Evolutionary conservation across 2,888 invertebrate species (phyloP).

Genomic region (Leucania comma): DNA sequence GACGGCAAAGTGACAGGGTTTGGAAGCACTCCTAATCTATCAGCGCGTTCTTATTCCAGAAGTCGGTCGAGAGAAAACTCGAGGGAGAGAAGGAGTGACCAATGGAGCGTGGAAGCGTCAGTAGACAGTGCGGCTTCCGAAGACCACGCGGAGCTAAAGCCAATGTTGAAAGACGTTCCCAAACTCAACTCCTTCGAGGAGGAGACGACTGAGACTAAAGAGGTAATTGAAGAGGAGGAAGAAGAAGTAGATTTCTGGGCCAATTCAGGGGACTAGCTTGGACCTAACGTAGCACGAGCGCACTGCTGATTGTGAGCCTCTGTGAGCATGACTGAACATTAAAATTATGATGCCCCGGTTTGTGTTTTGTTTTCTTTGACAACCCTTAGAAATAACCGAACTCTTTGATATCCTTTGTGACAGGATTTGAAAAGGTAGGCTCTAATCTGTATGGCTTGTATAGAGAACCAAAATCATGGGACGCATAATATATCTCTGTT

Average conservation of each 20-base stretch:
- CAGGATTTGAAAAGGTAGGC: conserved; percentile 73
- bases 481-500: conserved; percentile 26
- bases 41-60: conserved; percentile 90
- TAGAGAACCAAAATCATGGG: conserved; percentile 43
- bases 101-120: conserved; percentile 77
- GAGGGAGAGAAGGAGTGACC: conserved; percentile 80
- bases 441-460: conserved; percentile 82
- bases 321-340: conserved; percentile 88
- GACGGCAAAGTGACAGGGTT: conserved; percentile 72
- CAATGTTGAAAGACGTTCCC: conserved; percentile 76
- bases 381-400: conserved; percentile 67
- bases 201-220: conserved; percentile 78
- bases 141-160: conserved; percentile 72
- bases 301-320: conserved; percentile 77
- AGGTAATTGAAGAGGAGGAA: conserved; percentile 86
- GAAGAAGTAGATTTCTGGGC: conserved; percentile 85
- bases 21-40: conserved; percentile 88
- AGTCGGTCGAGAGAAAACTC: conserved; percentile 88
- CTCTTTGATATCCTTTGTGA: conserved; percentile 73
- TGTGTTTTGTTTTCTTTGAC: conserved; percentile 80
- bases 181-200: conserved; percentile 86
- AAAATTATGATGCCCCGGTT: conserved; percentile 81
- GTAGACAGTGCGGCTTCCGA: conserved; percentile 71
- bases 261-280: conserved; percentile 83
- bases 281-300: conserved; percentile 77